Percentiles rank a stretch among this genome's conserved stretches.
Conservation (phyloP, 2,113 vertebrate species). For the Onychostruthus taczanowskii region DNA sequence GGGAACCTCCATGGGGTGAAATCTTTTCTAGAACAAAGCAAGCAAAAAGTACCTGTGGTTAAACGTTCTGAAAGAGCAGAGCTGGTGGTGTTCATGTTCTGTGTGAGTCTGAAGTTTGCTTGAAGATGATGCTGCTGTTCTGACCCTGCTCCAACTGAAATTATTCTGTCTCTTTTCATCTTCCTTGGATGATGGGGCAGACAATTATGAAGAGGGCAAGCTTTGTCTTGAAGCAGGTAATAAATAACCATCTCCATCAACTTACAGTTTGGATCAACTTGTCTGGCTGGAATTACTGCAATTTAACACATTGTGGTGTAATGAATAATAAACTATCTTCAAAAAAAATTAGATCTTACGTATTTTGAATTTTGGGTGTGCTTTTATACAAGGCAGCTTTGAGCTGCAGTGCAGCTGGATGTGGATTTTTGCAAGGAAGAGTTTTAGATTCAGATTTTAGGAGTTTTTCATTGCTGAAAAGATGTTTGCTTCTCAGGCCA, state of each 20-base stretch:
- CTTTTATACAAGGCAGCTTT: not conserved
- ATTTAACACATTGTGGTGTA: constrained; percentile 3
- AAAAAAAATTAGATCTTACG: not conserved
- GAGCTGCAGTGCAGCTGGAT: not conserved
- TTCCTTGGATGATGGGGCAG: constrained; percentile 23
- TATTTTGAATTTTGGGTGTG: not conserved
- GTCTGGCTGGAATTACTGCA: constrained; percentile 60
- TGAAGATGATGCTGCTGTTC: not conserved
- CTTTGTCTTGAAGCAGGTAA: constrained; percentile 59
- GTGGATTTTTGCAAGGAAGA: not conserved
- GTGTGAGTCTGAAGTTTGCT: not conserved
- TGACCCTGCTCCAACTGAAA: constrained; percentile 7
- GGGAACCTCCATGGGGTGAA: not conserved
- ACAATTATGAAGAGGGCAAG: constrained; percentile 42
- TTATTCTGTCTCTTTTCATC: constrained; percentile 41
- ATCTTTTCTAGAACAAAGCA: constrained; percentile 12
- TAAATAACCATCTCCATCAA: constrained; percentile 37
- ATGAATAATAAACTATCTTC: not conserved
- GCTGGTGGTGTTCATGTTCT: not conserved
- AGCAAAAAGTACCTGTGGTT: constrained; percentile 4
- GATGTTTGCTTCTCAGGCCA: not conserved
- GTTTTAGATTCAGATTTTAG: not conserved
- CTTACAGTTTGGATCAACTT: constrained; percentile 43
- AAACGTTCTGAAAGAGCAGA: not conserved
- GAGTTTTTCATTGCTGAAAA: not conserved